phyloP scores from a whole-genome alignment of 2,797 vertebrate genomes.

The Perodicticus potto region DNA sequence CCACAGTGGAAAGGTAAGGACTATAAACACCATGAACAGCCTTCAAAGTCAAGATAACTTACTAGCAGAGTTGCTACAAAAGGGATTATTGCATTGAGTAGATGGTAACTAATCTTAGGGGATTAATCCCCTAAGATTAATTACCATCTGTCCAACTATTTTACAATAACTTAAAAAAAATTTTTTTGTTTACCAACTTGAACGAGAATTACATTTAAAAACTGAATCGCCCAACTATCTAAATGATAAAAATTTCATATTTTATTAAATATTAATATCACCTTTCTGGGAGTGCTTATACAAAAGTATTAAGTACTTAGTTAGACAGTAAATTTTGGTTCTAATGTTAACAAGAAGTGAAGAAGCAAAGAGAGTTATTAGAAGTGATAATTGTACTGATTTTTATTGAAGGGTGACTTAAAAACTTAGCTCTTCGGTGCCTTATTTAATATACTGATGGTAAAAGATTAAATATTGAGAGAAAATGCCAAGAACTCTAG shows the following conservation, averaged over 20 bases:
- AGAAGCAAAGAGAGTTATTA: conserved; percentile 7
- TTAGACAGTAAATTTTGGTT: conserved; percentile 12
- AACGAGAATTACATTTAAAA: not conserved
- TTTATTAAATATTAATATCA: not conserved
- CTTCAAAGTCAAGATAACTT: not conserved
- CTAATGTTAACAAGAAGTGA: not conserved
- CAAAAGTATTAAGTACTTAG: not conserved
- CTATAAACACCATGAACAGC: not conserved
- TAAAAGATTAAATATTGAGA: not conserved
- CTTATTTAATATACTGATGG: not conserved
- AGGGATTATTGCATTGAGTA: not conserved
- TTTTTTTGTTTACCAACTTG: not conserved
- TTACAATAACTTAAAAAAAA: not conserved
- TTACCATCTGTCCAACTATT: not conserved
- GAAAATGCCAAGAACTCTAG: conserved; percentile 12
- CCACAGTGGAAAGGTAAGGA: not conserved
- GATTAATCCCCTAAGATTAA: not conserved
- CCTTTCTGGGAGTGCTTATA: not conserved
- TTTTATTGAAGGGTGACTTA: conserved; percentile 33
- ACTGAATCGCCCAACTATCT: not conserved
- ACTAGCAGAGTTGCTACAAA: not conserved
- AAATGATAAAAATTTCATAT: conserved; percentile 7
- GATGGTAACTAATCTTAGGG: not conserved
- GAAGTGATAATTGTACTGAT: not conserved
- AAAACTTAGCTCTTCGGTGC: conserved; percentile 33